Evolutionary conservation across 2,888 invertebrate genomes (phyloP).

Genomic region (Tetrapedia diversipes): DNA sequence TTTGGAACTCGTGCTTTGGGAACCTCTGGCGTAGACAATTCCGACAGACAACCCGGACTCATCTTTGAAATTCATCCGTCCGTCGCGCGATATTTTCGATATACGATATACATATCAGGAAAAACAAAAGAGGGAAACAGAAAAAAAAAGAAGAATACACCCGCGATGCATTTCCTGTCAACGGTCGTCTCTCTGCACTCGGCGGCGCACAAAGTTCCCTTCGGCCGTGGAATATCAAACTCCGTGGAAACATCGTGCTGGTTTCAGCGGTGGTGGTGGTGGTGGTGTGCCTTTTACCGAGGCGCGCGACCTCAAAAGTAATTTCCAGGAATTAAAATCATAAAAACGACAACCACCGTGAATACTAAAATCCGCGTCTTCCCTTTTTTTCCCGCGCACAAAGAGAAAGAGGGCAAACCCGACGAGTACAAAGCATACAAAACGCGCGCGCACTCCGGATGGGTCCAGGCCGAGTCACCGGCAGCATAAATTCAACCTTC

Average conservation of each 20-base stretch:
- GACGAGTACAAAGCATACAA: constrained; percentile 39
- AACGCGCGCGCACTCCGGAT: constrained; percentile 49
- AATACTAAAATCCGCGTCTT: constrained; percentile 66
- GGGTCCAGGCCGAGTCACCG: constrained; percentile 59
- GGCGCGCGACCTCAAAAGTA: constrained; percentile 49
- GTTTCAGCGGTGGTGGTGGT: too few relatives aligned
- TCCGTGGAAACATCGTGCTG: background rate
- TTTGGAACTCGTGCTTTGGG: too few relatives aligned
- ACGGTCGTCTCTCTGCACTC: constrained; percentile 22
- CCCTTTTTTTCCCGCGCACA: constrained; percentile 36
- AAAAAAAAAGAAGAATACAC: background rate
- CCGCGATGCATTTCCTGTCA: constrained; percentile 23
- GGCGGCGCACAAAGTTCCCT: constrained; percentile 37
- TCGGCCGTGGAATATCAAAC: constrained; percentile 48
- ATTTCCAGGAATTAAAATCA: constrained; percentile 74
- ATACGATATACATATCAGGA: constrained; percentile 17
- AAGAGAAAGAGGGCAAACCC: constrained; percentile 42
- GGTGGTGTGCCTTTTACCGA: constrained; percentile 31
- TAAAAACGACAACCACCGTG: constrained; percentile 67
- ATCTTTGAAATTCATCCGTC: constrained; percentile 44
- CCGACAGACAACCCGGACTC: too few relatives aligned
- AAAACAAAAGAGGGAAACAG: background rate
- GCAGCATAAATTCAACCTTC: constrained; percentile 72
- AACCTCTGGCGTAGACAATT: too few relatives aligned
- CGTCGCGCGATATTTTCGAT: constrained; percentile 28